Evolutionary conservation across 2,113 vertebrate genomes (phyloP).

Genomic region (Lampris megalopsis): DNA sequence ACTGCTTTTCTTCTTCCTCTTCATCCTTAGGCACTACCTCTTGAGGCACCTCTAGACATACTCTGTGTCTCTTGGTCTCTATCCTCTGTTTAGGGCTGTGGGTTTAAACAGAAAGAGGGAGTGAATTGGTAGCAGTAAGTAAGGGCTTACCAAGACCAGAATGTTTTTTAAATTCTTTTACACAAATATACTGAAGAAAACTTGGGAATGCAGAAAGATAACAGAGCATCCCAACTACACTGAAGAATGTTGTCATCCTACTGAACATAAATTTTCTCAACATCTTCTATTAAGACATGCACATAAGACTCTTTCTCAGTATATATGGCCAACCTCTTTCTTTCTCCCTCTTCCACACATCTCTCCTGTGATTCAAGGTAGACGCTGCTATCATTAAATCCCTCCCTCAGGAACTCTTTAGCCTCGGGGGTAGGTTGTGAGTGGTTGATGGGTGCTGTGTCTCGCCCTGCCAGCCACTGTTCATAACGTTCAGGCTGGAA

Average conservation of each 20-base stretch:
- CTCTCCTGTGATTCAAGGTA: constrained; percentile 35
- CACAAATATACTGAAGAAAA: no score
- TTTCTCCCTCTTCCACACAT: constrained; percentile 62
- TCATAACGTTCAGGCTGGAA: constrained; percentile 97
- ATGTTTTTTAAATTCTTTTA: no score
- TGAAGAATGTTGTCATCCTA: no score
- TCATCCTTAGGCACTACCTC: constrained; percentile 91
- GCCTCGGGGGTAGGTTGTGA: constrained; percentile 92
- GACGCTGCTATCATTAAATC: constrained; percentile 39
- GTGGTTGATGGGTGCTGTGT: constrained; percentile 89
- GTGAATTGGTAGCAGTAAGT: neutral
- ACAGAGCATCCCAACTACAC: no score
- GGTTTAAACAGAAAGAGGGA: constrained; percentile 39
- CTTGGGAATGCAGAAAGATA: no score
- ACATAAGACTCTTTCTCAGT: no score
- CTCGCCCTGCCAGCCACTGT: constrained; percentile 92
- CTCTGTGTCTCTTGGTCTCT: constrained; percentile 94
- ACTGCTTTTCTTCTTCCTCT: constrained; percentile 73
- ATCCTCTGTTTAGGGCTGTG: constrained; percentile 91
- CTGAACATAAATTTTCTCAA: no score
- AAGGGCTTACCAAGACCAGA: no score
- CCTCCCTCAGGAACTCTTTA: constrained; percentile 85
- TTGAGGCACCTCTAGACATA: constrained; percentile 93
- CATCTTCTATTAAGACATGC: no score
- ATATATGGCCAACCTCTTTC: constrained; percentile 70